Conservation (phyloP, 2,797 vertebrate species). For the Malacoctenus gilli region DNA sequence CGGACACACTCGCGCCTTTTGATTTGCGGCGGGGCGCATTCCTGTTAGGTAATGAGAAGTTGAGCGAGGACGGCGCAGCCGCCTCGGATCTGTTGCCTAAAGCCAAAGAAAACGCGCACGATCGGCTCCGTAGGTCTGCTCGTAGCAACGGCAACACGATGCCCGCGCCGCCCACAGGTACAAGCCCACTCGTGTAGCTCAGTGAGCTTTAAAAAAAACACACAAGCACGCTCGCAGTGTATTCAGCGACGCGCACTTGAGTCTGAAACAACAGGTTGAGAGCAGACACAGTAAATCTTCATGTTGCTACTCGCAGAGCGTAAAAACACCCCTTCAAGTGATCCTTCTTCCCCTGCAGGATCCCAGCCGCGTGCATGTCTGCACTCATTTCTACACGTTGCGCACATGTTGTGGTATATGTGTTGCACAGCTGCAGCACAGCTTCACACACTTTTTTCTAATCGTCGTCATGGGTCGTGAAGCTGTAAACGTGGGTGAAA, state of each 20-base stretch:
- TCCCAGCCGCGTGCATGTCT: neutral
- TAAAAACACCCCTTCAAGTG: neutral
- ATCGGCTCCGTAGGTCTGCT: constrained; percentile 50
- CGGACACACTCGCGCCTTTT: constrained; percentile 49
- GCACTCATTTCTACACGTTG: neutral
- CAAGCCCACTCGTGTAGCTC: constrained; percentile 72
- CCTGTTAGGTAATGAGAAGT: constrained; percentile 58
- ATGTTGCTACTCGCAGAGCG: neutral
- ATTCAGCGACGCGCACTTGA: neutral
- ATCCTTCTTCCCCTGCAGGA: neutral
- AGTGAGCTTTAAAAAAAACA: constrained; percentile 46
- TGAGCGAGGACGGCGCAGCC: constrained; percentile 5
- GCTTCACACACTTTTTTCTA: constrained; percentile 14
- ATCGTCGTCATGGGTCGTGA: constrained; percentile 3
- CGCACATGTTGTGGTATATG: neutral
- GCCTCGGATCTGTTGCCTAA: constrained; percentile 59
- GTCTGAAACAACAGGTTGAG: neutral
- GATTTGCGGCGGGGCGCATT: constrained; percentile 61
- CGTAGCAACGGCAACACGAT: constrained; percentile 47
- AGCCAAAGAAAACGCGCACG: constrained; percentile 68
- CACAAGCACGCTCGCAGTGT: neutral
- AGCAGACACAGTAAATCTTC: constrained; percentile 1
- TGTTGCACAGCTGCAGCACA: too few relatives aligned
- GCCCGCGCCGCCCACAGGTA: constrained; percentile 55
- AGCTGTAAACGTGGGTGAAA: constrained; percentile 2